phyloP scores from a whole-genome alignment of 1,140 invertebrate species.

The Euborellia annulipes region DNA sequence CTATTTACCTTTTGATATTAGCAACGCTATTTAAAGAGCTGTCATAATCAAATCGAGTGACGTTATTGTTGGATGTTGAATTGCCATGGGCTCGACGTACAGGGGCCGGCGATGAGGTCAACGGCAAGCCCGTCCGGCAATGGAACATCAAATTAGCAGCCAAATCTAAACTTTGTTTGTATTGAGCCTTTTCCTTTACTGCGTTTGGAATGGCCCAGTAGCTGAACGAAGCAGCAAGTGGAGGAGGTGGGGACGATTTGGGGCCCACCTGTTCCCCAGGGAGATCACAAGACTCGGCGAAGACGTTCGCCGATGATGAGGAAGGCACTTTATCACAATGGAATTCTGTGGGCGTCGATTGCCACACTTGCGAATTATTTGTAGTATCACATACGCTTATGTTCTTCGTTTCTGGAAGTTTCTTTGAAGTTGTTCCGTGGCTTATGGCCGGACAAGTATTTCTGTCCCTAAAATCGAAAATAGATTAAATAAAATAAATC shows the following conservation, averaged over 20 bases:
- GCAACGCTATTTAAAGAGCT: constrained; percentile 61
- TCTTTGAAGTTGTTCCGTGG: too few relatives aligned
- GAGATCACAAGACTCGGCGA: too few relatives aligned
- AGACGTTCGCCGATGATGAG: too few relatives aligned
- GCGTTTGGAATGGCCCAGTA: constrained; percentile 38
- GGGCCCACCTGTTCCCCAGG: too few relatives aligned
- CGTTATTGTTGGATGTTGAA: constrained; percentile 26
- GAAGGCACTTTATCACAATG: too few relatives aligned
- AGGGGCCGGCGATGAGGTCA: constrained; percentile 79
- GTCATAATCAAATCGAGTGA: constrained; percentile 71
- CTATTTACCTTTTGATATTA: constrained; percentile 34
- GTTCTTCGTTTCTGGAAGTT: too few relatives aligned
- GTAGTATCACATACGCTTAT: neutral
- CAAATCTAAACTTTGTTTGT: constrained; percentile 57
- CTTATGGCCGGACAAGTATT: too few relatives aligned
- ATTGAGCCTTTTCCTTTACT: constrained; percentile 52
- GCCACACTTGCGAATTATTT: too few relatives aligned
- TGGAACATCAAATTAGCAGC: constrained; percentile 76
- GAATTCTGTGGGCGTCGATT: too few relatives aligned
- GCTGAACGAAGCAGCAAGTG: too few relatives aligned
- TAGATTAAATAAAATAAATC: neutral
- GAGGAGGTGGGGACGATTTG: too few relatives aligned
- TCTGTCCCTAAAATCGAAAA: neutral
- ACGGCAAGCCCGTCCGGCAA: constrained; percentile 58
- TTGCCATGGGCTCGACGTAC: constrained; percentile 35